phyloP scores from a whole-genome alignment of 2,113 vertebrate species.

The Carassius auratus region DNA sequence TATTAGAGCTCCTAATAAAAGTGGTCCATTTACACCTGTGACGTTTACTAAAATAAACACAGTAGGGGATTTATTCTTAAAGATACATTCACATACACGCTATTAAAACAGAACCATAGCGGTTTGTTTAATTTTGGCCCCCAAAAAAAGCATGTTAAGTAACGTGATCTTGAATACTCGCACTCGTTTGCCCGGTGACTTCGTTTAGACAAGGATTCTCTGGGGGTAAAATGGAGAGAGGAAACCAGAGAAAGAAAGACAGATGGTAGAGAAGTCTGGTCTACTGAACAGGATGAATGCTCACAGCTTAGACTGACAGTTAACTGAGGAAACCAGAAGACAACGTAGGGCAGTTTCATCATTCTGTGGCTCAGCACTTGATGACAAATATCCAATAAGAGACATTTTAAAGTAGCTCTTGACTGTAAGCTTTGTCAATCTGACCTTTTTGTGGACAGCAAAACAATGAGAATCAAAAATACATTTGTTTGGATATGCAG shows the following conservation, averaged over 20 bases:
- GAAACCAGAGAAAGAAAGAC: conserved; percentile 24
- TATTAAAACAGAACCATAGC: conserved; percentile 24
- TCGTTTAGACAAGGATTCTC: conserved; percentile 35
- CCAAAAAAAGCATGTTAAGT: conserved; percentile 26
- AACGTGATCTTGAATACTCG: conserved; percentile 18
- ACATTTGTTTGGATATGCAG: conserved; percentile 58
- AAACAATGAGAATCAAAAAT: conserved; percentile 62
- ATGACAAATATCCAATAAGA: conserved; percentile 68
- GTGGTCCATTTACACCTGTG: conserved; percentile 58
- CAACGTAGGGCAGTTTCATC: conserved; percentile 33
- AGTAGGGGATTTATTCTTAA: conserved; percentile 38
- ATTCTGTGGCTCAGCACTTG: conserved; percentile 43
- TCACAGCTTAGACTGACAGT: background rate
- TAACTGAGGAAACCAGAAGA: conserved; percentile 38
- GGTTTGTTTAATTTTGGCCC: conserved; percentile 27
- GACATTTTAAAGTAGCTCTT: conserved; percentile 72
- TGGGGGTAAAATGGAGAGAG: conserved; percentile 23
- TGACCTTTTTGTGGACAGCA: conserved; percentile 13
- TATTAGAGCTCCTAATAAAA: conserved; percentile 73
- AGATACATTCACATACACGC: conserved; percentile 32
- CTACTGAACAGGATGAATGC: conserved; percentile 1
- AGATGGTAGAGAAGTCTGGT: conserved; percentile 30
- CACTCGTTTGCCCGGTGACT: conserved; percentile 10
- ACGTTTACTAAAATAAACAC: conserved; percentile 61
- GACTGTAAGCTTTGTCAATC: conserved; percentile 36